Evolutionary conservation across 2,113 vertebrate genomes (phyloP), one percentile per base, ranked within the genome.

Genomic region (Hydropotes inermis): DNA sequence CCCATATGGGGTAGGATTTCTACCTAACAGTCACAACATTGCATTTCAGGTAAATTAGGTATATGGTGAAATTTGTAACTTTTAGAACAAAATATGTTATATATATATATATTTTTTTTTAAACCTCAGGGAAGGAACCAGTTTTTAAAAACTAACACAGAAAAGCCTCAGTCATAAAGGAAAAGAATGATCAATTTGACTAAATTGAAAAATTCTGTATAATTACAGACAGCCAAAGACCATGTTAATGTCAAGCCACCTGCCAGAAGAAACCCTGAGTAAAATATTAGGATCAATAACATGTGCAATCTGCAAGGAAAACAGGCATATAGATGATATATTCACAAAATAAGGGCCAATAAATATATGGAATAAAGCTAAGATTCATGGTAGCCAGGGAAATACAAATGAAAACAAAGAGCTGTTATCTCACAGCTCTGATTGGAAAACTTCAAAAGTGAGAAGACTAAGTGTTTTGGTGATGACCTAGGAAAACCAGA

Each of bases 291-390:
- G 12, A 70, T 79, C 21, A 45, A 1, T 12, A 86, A 85, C 23
- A 15, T 23, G 93, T 79, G 21, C 5, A 79, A 21, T 17, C 30
- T 2, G 21, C 21, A 23, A 89, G 79, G 92, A 95, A 95, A 95
- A 84, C 3, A 85, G 23, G 33, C 33, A 90, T 7, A 54, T 1
- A 50, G 25, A 89, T 3, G 47, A 58, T 33, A 85, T 58, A 89
- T 43, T 84, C 74, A 87, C 81, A 92, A 95, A 91, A 91, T 36
- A 94, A 92, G n/a, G 55, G 79, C 70, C 13, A 96, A 57, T 43
- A 89, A 96, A 27, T 54, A 96, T 52, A 67, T 33, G 52, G 36
- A 90, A 94, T 43, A 27, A 92, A 94, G 58, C 19, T n/a, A 89
- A 57, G 33, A 43, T 52, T 89, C 61, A 52, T 28, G 7, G 15